Evolutionary conservation across 1,140 invertebrate species (phyloP), one percentile per base, ranked within the genome.

Genomic region (Mercenaria mercenaria): DNA sequence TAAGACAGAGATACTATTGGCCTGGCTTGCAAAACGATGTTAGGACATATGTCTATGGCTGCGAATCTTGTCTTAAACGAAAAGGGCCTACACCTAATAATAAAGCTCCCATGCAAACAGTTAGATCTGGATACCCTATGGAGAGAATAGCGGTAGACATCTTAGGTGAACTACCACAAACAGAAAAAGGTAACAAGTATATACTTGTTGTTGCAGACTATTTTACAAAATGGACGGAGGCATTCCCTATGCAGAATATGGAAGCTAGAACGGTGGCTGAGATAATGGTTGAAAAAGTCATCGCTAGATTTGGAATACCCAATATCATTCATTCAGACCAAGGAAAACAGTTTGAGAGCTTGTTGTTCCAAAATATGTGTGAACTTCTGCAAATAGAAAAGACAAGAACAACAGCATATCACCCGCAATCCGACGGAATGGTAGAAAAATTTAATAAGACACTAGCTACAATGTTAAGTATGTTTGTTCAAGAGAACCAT

Each of bases 301-400:
- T 96, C n/a, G 93, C 89, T 59, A 83, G 93, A 10, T 94, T 93
- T 86, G 96, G 96, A 26, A 88, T 94, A 1, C 95, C 96, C 0
- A 39, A 93, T 23, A 81, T 93, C 26, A 88, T 96, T 6, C 90
- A 95, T 32, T 87, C 94, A 1, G 95, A 96, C 88, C 93, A 95
- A 86, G 96, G 95, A 37, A 72, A 67, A 26, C 64, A 93, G 26
- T 91, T 92, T 50, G n/a, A 90, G 52, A 76, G 61, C 1, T 37
- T 61, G 34, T 23, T 93, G 1, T 86, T 92, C 26, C 18, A 37
- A 29, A 72, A 89, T 50, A 52, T 92, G 26, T 91, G 91, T 59
- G 37, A 81, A 18, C 59, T 81, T 13, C 52, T 91, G 26, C 72
- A 76, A 29, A 89, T 91, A n/a, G 59, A 91, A 41, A 80, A 90